Base-by-base conservation (phyloP, 2,797 vertebrate genomes). In the Paramormyrops hopkinsi region DNA sequence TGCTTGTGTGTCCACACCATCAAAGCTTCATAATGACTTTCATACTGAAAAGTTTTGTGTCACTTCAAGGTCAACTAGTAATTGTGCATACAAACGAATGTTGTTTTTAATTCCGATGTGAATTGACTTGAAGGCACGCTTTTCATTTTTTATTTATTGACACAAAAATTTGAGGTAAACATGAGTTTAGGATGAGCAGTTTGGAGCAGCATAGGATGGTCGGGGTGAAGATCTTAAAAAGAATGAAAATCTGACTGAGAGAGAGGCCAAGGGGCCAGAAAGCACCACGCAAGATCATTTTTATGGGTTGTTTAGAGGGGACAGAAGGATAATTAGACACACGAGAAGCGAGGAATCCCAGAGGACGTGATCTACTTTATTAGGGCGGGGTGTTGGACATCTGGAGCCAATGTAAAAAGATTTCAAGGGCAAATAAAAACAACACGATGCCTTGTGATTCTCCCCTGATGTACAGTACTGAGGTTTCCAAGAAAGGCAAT, bases 351-450 rank as follows among this genome's bases (percentile, higher is more conserved):
- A 46, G 41, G 29, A 56, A 53, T 44, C 19, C 62, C 83, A 51
- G 83, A 87, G 85, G 46, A 76, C 53, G 2, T 44, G n/a, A 17
- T 76, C 48, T 1, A 8, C 48, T 87, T 86, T 50, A 19, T 14
- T 83, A 33, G 29, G 29, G 84, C 53, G 76, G 46, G 44, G 84
- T 19, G 11, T n/a, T 6, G 33, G 62, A 84, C 83, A 89, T 86
- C 83, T 69, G 88, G 88, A 89, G 46, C 46, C 59, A 73, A 50
- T 51, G 82, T 76, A 11, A 44, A 50, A 69, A 53, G 25, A 37
- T 88, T 82, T 56, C 37, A 8, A 84, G 87, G 88, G 88, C 53
- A 73, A 69, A 51, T 76, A 87, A 83, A 87, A 89, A 89, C 84
- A 89, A 89, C 83, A 44, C 56, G 17, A 56, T 25, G 44, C 37